phyloP scores from a whole-genome alignment of 2,797 vertebrate species.

The Steatocranus sp. region DNA sequence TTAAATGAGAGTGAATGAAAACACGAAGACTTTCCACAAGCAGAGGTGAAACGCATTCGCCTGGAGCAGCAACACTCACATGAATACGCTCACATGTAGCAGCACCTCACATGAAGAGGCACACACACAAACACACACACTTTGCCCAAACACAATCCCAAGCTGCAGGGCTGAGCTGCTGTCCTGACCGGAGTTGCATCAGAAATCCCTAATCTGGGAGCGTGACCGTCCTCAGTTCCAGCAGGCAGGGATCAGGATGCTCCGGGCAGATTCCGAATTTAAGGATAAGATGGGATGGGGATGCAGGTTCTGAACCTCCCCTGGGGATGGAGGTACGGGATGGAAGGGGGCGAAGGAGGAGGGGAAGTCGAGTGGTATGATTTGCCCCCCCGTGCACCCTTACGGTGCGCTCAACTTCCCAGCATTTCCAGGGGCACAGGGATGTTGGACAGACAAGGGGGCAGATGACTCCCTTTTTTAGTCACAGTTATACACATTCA shows the following conservation, averaged over 20 bases:
- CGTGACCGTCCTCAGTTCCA: slow-evolving; percentile 67
- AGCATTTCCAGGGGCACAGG: slow-evolving; percentile 20
- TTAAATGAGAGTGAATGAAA: slow-evolving; percentile 16
- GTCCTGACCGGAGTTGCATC: slow-evolving; percentile 56
- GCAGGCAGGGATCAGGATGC: slow-evolving; percentile 61
- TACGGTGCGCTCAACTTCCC: slow-evolving; percentile 4
- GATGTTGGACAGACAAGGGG: background rate
- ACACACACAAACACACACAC: background rate
- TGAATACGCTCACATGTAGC: background rate
- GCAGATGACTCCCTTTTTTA: background rate
- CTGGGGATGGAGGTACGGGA: slow-evolving; percentile 27
- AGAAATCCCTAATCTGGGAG: slow-evolving; percentile 66
- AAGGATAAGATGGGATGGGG: slow-evolving; percentile 60
- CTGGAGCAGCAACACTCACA: background rate
- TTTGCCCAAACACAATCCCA: slow-evolving; percentile 6
- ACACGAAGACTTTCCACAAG: slow-evolving; percentile 5
- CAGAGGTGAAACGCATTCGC: background rate
- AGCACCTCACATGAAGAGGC: background rate
- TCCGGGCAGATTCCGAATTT: slow-evolving; percentile 64
- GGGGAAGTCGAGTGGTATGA: background rate
- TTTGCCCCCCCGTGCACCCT: background rate
- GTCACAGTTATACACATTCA: background rate
- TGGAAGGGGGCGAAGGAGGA: background rate
- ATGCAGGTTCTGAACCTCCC: slow-evolving; percentile 43
- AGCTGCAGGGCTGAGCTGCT: slow-evolving; percentile 55